These are phyloP conservation scores for Pygoscelis adeliae DNA, from an alignment of 2,113 vertebrate genomes.

Conservation along the genomic window DNA sequence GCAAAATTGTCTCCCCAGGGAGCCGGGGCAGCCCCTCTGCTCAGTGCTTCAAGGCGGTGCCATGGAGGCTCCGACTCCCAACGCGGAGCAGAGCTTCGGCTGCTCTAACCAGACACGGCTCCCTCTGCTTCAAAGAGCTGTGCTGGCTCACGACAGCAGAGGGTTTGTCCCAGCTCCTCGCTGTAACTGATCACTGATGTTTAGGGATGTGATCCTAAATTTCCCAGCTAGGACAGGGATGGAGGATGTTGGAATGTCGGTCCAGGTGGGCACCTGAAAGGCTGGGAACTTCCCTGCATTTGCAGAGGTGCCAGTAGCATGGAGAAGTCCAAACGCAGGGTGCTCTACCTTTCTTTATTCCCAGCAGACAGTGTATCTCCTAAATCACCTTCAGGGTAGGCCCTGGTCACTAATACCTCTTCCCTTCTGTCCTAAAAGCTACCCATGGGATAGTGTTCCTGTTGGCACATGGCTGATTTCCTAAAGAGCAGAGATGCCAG, in stretches of 20 bases:
- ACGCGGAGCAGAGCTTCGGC: fast-evolving
- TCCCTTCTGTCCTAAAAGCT: neutral
- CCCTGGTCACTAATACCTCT: neutral
- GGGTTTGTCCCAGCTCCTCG: neutral
- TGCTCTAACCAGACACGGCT: neutral
- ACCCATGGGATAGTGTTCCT: neutral
- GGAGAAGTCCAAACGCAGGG: fast-evolving
- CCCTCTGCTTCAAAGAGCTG: neutral
- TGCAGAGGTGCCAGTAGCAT: no score
- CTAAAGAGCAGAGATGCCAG: neutral
- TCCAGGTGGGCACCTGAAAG: neutral
- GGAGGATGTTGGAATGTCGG: fast-evolving
- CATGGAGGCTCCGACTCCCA: neutral
- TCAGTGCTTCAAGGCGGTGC: neutral
- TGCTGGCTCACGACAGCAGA: neutral
- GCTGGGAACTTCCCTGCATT: neutral
- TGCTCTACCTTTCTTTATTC: neutral
- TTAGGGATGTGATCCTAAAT: neutral
- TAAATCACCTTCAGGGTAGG: neutral
- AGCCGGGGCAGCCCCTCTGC: neutral
- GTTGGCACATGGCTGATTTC: neutral
- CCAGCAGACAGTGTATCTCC: neutral
- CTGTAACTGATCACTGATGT: neutral
- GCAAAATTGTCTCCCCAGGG: neutral
- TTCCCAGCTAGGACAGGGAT: neutral